phyloP scores from a whole-genome alignment of 2,888 invertebrate genomes.

The Lathronympha strigana region DNA sequence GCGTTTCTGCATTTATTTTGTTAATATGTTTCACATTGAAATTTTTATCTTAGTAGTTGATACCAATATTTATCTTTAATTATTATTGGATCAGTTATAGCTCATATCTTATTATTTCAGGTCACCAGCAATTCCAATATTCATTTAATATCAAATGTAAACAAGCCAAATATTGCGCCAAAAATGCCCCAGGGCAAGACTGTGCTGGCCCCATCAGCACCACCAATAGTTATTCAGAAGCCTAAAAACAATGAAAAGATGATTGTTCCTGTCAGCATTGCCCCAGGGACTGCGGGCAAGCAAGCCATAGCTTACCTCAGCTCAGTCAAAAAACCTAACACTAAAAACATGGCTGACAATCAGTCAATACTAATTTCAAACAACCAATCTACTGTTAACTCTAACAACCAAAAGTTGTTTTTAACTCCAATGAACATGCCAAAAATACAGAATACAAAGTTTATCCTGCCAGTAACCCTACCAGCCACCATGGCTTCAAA shows the following conservation, averaged over 20 bases:
- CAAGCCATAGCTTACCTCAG: constrained; percentile 82
- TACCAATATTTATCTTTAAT: neutral
- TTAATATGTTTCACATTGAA: too few relatives aligned
- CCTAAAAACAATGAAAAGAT: constrained; percentile 77
- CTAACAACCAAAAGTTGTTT: constrained; percentile 82
- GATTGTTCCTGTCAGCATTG: constrained; percentile 79
- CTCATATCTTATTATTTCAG: constrained; percentile 58
- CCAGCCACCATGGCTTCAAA: constrained; percentile 84
- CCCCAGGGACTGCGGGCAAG: constrained; percentile 70
- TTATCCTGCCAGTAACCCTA: constrained; percentile 78
- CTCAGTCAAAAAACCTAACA: constrained; percentile 79
- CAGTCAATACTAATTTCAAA: constrained; percentile 78
- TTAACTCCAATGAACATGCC: constrained; percentile 84
- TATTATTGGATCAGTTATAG: too few relatives aligned
- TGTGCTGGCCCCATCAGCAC: constrained; percentile 71
- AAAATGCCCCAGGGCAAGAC: constrained; percentile 71
- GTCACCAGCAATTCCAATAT: constrained; percentile 74
- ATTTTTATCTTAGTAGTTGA: too few relatives aligned
- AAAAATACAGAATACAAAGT: constrained; percentile 82
- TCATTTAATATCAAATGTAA: constrained; percentile 75
- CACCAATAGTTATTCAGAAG: constrained; percentile 85
- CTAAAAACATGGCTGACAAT: constrained; percentile 69
- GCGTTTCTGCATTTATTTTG: too few relatives aligned
- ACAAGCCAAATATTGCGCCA: constrained; percentile 74
- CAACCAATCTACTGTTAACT: constrained; percentile 70